Evolutionary conservation across 1,140 invertebrate species (phyloP).

Genomic region (Nylanderia fulva): DNA sequence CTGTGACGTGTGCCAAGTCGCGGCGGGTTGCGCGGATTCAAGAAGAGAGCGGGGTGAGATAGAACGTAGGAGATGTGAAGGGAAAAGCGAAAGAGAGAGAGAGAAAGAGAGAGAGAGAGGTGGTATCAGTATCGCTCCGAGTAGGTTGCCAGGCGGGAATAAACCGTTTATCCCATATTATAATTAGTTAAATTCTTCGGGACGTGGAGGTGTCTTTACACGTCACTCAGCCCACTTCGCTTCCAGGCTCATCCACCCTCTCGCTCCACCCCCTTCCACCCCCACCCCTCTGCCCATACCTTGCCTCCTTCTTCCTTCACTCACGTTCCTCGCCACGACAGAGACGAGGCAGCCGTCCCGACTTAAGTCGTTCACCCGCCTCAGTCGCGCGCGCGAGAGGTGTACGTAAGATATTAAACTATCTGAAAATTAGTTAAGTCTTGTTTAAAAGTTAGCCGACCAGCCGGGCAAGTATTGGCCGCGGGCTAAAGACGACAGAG

Average conservation of each 20-base stretch:
- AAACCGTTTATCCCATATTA: constrained; percentile 86
- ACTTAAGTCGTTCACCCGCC: constrained; percentile 84
- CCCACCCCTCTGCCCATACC: constrained; percentile 10
- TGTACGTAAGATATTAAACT: constrained; percentile 84
- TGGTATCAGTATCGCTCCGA: constrained; percentile 83
- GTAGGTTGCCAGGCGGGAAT: constrained; percentile 84
- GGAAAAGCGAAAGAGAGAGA: constrained; percentile 67
- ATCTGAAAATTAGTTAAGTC: constrained; percentile 85
- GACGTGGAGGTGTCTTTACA: constrained; percentile 86
- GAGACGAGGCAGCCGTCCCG: constrained; percentile 80
- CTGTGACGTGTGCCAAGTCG: constrained; percentile 80
- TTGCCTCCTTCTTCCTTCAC: constrained; percentile 52
- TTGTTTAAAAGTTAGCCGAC: constrained; percentile 84
- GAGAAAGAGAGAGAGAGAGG: constrained; percentile 67
- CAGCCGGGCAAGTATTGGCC: constrained; percentile 73
- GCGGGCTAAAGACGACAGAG: constrained; percentile 53
- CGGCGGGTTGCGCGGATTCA: constrained; percentile 67
- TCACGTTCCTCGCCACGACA: constrained; percentile 74
- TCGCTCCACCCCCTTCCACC: constrained; percentile 66
- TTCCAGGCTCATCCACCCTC: constrained; percentile 83
- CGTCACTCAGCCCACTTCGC: constrained; percentile 85
- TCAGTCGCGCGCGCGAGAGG: constrained; percentile 63
- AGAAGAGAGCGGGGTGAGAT: constrained; percentile 51
- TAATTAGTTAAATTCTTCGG: constrained; percentile 87
- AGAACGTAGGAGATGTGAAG: constrained; percentile 57